phyloP scores from a whole-genome alignment of 2,113 vertebrate species.

The Dissostichus mawsoni region DNA sequence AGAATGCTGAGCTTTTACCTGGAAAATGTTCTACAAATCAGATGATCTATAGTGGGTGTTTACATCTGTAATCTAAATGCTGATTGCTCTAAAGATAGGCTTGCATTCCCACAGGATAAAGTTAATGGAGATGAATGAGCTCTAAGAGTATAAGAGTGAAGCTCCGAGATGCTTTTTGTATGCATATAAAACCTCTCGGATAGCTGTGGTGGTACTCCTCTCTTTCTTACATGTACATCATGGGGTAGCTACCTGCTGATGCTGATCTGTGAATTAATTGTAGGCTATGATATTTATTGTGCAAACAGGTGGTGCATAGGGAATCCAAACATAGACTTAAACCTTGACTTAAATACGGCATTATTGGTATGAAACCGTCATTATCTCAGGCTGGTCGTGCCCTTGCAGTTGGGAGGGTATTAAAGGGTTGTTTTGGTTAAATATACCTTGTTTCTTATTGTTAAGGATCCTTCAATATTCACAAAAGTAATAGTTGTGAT shows the following conservation, averaged over 20 bases:
- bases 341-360: not conserved
- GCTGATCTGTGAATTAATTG: not conserved
- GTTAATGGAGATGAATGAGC: slow-evolving; percentile 65
- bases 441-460: not conserved
- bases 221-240: not conserved
- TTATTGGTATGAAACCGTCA: not conserved
- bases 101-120: slow-evolving; percentile 36
- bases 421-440: not conserved
- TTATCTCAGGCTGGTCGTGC: not conserved
- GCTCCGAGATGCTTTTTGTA: slow-evolving; percentile 7
- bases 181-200: slow-evolving; percentile 26
- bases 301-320: not conserved
- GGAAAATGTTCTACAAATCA: slow-evolving; percentile 56
- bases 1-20: slow-evolving; percentile 59
- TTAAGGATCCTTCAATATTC: not conserved
- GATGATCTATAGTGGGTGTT: slow-evolving; percentile 64
- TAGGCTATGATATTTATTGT: not conserved
- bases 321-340: not conserved
- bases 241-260: not conserved
- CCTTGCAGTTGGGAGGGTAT: not conserved
- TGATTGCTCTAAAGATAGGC: slow-evolving; percentile 52
- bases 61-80: slow-evolving; percentile 77
- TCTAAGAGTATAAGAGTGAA: slow-evolving; percentile 22
- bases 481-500: not conserved
- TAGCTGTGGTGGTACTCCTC: not conserved